These are phyloP conservation scores for Channallabes apus DNA, from an alignment of 2,797 vertebrate species.

Conservation along the genomic window DNA sequence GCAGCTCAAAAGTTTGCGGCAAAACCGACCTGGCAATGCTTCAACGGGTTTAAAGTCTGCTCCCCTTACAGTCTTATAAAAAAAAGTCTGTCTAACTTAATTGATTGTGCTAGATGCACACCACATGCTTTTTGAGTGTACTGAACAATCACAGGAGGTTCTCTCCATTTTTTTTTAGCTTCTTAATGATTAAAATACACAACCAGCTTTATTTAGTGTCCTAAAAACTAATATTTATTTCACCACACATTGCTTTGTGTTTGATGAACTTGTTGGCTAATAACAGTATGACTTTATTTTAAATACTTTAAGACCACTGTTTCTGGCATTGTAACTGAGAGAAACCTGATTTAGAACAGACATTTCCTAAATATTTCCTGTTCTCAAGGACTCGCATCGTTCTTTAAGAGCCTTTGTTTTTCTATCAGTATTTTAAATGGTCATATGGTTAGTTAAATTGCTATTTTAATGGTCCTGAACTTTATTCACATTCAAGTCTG, in stretches of 20 bases:
- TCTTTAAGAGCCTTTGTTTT: slow-evolving; percentile 18
- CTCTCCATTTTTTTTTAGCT: background rate
- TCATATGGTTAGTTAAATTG: background rate
- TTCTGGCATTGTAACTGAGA: background rate
- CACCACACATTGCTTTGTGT: slow-evolving; percentile 16
- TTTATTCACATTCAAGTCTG: slow-evolving; percentile 42
- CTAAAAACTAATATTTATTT: slow-evolving; percentile 21
- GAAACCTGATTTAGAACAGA: slow-evolving; percentile 17
- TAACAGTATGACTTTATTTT: background rate
- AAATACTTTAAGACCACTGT: slow-evolving; percentile 1
- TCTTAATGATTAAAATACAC: background rate
- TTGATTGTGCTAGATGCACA: background rate
- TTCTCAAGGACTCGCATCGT: background rate
- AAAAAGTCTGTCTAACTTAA: background rate
- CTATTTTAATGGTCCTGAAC: slow-evolving; percentile 30
- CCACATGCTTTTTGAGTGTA: background rate
- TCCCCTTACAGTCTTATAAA: background rate
- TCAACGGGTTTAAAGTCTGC: background rate
- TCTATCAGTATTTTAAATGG: slow-evolving; percentile 20
- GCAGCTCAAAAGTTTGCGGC: background rate
- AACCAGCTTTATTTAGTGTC: background rate
- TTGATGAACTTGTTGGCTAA: slow-evolving; percentile 11
- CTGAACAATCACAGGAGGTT: background rate
- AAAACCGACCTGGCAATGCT: background rate
- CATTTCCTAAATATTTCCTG: slow-evolving; percentile 9